Evolutionary conservation across 2,888 invertebrate species (phyloP), one percentile per base, ranked within the genome.

Genomic region (Chaitophorus viminalis): DNA sequence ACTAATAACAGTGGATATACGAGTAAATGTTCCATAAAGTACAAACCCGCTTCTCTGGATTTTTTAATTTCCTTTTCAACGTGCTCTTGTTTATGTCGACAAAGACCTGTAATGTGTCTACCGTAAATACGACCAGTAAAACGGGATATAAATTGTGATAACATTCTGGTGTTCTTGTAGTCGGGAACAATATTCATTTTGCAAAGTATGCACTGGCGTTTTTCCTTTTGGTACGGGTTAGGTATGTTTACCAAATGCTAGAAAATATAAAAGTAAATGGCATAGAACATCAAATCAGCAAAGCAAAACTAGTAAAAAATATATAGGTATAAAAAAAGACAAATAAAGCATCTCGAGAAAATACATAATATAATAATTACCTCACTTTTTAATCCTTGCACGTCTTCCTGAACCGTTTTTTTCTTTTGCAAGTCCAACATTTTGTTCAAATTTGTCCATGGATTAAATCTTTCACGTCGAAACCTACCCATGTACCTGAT

Each of bases 141-240:
- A 0, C 97, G 95, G 60, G 99, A 99, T 91, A 99, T 96, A 92
- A 99, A 99, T 91, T 99, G 99, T 0, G 98, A 97, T 9, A 99
- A 92, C 6, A 99, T 92, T 90, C 96, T 94, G 0, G 95, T 94
- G 92, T 99, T 99, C 92, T 98, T 99, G 91, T 97, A 98, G 91
- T 97, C 94, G 0, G 97, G 95, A 0, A 93, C 93, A n/a, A 98
- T 94, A 60, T 95, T 94, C 89, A 95, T 91, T 92, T 95, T 94
- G 91, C 99, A 99, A 18, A 98, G 92, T 90, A 98, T 94, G 91
- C 98, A 99, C 89, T 93, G 91, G 36, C 92, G 92, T 89, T 92
- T 93, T 89, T 96, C 95, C 90, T 95, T 95, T 91, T 94, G 93
- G 91, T 94, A 99, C 0, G 98, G 98, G 92, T 98, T 97, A 14